A percentile compares a stretch with the other conserved stretches of the same genome.
Conservation (phyloP, 2,113 vertebrate species). For the Hylia prasina region DNA sequence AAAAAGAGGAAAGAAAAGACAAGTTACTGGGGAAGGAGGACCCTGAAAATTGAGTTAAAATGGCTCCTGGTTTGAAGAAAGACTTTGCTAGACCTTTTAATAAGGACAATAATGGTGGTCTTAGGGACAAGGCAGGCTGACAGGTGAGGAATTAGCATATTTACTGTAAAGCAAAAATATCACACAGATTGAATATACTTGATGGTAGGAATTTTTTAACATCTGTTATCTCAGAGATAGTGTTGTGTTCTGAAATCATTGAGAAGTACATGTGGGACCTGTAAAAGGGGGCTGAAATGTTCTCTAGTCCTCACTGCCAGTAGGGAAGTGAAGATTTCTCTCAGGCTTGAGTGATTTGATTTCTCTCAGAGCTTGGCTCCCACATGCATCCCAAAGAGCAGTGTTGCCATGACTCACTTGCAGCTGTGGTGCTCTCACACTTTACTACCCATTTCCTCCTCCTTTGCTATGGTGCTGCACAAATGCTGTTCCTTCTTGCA, state of each 20-base stretch:
- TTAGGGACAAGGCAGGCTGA: neutral
- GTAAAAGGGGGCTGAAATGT: neutral
- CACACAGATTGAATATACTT: neutral
- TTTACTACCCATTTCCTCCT: neutral
- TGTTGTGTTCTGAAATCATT: neutral
- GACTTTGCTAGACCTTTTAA: neutral
- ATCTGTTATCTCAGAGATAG: neutral
- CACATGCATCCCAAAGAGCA: neutral
- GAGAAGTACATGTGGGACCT: neutral
- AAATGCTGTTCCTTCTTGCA: neutral
- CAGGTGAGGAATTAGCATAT: neutral
- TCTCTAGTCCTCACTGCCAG: neutral
- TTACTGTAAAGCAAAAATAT: neutral
- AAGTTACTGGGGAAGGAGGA: neutral
- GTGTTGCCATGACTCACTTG: neutral
- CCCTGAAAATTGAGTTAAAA: neutral
- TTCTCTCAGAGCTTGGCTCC: neutral
- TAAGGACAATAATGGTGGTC: neutral
- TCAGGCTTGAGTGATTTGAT: neutral
- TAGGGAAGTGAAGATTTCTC: neutral
- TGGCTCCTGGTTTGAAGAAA: neutral
- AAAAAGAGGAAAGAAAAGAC: neutral
- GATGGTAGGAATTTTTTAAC: neutral
- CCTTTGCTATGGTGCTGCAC: neutral
- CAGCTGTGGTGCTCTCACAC: neutral